Evolutionary conservation across 2,888 invertebrate species (phyloP), one percentile per base, ranked within the genome.

Genomic region (Ormyrus thymus): DNA sequence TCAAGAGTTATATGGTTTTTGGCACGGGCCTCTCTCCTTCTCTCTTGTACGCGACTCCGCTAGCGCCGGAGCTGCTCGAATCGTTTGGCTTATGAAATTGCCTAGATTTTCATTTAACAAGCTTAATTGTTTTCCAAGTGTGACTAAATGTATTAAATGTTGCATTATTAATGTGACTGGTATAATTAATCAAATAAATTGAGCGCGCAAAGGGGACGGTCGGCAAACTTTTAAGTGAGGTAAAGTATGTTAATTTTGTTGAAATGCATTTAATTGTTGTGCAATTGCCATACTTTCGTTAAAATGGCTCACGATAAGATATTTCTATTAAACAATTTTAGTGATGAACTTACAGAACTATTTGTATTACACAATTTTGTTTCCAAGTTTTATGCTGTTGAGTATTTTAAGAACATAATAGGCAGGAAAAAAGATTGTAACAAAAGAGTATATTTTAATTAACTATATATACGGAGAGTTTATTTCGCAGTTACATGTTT

Each of bases 91-190:
- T 48, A 43, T 66, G 46, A 58, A 58, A 74, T 45, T 66, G n/a
- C 50, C 50, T 50, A 29, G 53, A 29, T 43, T 55, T 61, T 53
- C 45, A 10, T n/a, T 46, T 13, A 10, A 1, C 65, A 45, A n/a
- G 46, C 58, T 70, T 53, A 61, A 79, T 66, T 75, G 61, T 66
- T 70, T 58, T 65, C 53, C 69, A 58, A 68, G 56, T 58, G 62
- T 51, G 62, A 74, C 61, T 64, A 45, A 64, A 50, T 46, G 11
- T 9, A 51, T 45, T 65, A 15, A 65, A 69, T 50, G 50, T 56
- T 1, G 10, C 6, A 61, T 65, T 46, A 48, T 46, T 7, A 8
- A 29, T 8, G 48, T 48, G 10, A 29, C 10, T 5, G 45, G 1
- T 48, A 46, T 48, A 46, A 51, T 59, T 43, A 2, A 61, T 61